Conservation (phyloP, 2,888 invertebrate genomes). For the Mythimna pallens region DNA sequence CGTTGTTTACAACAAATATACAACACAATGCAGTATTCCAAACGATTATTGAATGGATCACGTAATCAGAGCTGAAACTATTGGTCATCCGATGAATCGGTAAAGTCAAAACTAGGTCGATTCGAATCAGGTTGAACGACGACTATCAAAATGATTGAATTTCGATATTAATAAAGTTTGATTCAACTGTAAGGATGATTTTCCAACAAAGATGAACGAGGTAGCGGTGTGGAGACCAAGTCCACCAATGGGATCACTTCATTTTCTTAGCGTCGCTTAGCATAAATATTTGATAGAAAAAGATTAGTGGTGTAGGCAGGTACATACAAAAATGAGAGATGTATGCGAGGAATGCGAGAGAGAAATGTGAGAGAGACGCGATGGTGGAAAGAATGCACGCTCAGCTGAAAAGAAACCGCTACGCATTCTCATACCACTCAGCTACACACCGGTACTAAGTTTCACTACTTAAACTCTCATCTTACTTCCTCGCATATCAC, state of each 20-base stretch:
- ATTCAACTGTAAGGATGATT: constrained; percentile 23
- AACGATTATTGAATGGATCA: background rate
- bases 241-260: background rate
- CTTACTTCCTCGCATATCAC: background rate
- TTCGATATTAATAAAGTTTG: constrained; percentile 48
- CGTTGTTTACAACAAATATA: constrained; percentile 21
- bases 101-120: constrained; percentile 34
- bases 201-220: background rate
- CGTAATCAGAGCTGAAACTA: constrained; percentile 11
- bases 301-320: no score
- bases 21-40: background rate
- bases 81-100: constrained; percentile 17
- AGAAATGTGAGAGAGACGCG: background rate
- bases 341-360: background rate
- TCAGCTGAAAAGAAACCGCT: background rate
- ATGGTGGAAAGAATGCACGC: background rate
- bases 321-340: background rate
- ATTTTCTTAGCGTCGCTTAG: background rate
- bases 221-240: background rate
- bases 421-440: background rate
- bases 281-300: background rate
- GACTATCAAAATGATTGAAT: constrained; percentile 46
- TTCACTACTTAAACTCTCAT: background rate
- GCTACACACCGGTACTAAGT: background rate
- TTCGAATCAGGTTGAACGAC: constrained; percentile 28